Evolutionary conservation across 2,797 vertebrate species (phyloP).

Genomic region (Balearica regulorum): DNA sequence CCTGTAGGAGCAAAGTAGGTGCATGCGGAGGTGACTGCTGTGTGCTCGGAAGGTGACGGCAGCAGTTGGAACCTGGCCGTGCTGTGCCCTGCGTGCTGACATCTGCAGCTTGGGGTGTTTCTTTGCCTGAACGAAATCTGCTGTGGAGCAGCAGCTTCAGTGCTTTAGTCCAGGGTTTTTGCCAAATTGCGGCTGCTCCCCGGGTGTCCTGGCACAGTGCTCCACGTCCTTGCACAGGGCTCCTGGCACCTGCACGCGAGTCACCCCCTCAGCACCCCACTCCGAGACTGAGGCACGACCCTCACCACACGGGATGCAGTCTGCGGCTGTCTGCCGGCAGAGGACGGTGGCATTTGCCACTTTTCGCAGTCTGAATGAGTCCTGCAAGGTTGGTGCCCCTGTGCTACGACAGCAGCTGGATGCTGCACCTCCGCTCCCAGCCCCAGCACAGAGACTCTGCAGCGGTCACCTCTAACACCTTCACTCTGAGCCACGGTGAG

Average conservation of each 20-base stretch:
- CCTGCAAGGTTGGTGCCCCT: background rate
- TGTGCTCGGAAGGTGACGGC: accelerated
- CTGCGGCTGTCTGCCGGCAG: background rate
- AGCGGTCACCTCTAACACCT: background rate
- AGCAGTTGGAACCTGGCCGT: accelerated
- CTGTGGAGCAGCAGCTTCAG: accelerated
- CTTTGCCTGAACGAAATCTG: background rate
- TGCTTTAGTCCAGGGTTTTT: accelerated
- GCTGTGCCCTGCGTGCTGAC: background rate
- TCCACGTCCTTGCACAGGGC: background rate
- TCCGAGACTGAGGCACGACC: background rate
- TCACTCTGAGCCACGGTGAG: background rate
- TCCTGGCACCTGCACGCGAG: background rate
- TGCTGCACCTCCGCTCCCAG: background rate
- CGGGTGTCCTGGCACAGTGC: accelerated
- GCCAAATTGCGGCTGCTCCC: background rate
- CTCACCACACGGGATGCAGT: accelerated
- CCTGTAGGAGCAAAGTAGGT: background rate
- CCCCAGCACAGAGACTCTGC: background rate
- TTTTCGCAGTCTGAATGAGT: accelerated
- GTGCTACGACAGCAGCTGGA: background rate
- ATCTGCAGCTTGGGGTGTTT: background rate
- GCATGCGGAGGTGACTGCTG: accelerated
- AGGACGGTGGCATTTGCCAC: background rate
- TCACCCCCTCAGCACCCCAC: background rate